A percentile compares a stretch with the other conserved stretches of the same genome.
Evolutionary conservation across 1,140 invertebrate species (phyloP).

Genomic region (Mizuhopecten yessoensis): DNA sequence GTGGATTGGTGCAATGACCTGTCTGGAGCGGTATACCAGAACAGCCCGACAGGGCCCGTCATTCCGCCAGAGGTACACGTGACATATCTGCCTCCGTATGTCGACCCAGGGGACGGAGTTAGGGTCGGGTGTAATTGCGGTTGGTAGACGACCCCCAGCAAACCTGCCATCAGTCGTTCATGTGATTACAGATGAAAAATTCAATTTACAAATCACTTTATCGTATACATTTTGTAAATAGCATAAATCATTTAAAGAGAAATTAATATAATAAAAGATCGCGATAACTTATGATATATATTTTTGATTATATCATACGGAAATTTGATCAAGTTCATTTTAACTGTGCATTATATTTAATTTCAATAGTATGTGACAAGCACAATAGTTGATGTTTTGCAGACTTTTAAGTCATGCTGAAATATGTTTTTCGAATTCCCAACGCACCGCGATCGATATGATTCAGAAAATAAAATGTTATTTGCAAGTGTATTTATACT

Average conservation of each 20-base stretch:
- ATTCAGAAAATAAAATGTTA: too few relatives aligned
- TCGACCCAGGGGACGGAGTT: background rate
- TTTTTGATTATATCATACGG: background rate
- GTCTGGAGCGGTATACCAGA: background rate
- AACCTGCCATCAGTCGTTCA: conserved; percentile 1
- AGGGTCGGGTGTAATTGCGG: background rate
- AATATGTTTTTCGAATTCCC: too few relatives aligned
- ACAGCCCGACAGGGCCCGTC: background rate
- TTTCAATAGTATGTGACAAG: background rate
- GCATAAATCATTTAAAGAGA: background rate
- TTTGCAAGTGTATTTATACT: too few relatives aligned
- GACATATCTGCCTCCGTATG: background rate
- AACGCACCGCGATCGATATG: too few relatives aligned
- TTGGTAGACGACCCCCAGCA: background rate
- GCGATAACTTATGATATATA: background rate
- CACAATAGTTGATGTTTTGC: background rate
- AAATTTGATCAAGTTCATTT: background rate
- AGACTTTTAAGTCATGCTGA: background rate
- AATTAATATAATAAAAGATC: background rate
- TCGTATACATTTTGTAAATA: background rate
- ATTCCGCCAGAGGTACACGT: background rate
- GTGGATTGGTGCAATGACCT: background rate
- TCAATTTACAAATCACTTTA: background rate
- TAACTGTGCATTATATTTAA: background rate
- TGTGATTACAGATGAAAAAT: background rate